A percentile compares a stretch with the other conserved stretches of the same genome.
phyloP scores from a whole-genome alignment of 2,113 vertebrate species.

The Pseudorhombus dupliciocellatus region DNA sequence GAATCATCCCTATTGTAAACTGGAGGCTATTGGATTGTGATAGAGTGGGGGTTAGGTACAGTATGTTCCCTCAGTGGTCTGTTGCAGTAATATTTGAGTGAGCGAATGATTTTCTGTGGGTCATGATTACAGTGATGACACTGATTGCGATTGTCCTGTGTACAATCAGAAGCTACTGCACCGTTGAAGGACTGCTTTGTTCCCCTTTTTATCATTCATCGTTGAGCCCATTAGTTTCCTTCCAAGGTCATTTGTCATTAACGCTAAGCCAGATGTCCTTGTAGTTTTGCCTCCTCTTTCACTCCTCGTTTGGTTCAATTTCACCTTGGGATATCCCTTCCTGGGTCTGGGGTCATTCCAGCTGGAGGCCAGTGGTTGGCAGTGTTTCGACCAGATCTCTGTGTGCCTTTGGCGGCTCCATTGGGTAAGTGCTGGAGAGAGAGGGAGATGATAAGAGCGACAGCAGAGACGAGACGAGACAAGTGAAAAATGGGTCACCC shows the following conservation, averaged over 20 bases:
- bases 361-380: constrained; percentile 17
- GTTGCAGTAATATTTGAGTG: constrained; percentile 19
- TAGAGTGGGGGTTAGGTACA: constrained; percentile 42
- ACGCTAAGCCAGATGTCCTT: not conserved
- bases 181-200: not conserved
- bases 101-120: constrained; percentile 17
- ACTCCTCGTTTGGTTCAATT: constrained; percentile 26
- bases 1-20: constrained; percentile 32
- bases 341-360: constrained; percentile 26
- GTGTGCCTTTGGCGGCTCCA: not conserved
- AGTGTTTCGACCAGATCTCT: not conserved
- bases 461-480: constrained; percentile 5
- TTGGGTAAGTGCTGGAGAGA: not conserved
- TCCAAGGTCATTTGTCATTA: not conserved
- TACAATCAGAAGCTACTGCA: constrained; percentile 21
- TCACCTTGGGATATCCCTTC: constrained; percentile 30
- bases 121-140: constrained; percentile 18
- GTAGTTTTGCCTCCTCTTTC: constrained; percentile 1
- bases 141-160: constrained; percentile 45
- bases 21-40: constrained; percentile 52
- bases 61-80: constrained; percentile 38
- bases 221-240: not conserved
- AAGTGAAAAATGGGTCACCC: constrained; percentile 34
- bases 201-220: no score
- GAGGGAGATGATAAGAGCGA: not conserved